These are phyloP conservation scores for Drosophila nasuta DNA, from an alignment of 1,140 invertebrate genomes.

Conservation along the genomic window DNA sequence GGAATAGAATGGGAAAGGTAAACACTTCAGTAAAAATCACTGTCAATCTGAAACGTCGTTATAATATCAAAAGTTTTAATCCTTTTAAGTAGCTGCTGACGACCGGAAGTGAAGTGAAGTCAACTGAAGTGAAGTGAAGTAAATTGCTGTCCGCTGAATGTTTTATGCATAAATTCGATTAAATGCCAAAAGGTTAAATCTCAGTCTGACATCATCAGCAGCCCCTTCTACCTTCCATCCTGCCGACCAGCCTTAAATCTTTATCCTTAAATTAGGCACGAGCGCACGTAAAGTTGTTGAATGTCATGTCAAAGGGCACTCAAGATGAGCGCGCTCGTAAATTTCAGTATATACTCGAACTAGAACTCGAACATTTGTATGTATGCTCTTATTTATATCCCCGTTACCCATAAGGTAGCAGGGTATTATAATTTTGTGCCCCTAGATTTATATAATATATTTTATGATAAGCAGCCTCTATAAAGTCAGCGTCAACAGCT, in stretches of 20 bases:
- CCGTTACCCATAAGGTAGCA: too few relatives aligned
- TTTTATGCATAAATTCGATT: conserved; percentile 82
- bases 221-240: conserved; percentile 3
- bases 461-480: too few relatives aligned
- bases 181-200: conserved; percentile 78
- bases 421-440: too few relatives aligned
- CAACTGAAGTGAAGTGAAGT: conserved; percentile 9
- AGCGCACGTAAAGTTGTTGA: conserved; percentile 81
- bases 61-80: conserved; percentile 81
- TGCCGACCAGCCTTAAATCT: conserved; percentile 40
- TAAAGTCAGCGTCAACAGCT: too few relatives aligned
- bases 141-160: conserved; percentile 47
- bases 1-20: conserved; percentile 19
- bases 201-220: conserved; percentile 27
- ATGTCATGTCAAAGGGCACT: conserved; percentile 77
- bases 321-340: conserved; percentile 68
- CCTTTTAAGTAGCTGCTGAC: conserved; percentile 76
- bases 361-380: too few relatives aligned
- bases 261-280: conserved; percentile 81
- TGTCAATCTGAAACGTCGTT: conserved; percentile 77
- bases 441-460: too few relatives aligned
- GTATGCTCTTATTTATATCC: too few relatives aligned
- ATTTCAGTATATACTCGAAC: conserved; percentile 35
- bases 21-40: conserved; percentile 70
- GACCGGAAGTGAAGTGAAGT: conserved; percentile 37